Evolutionary conservation across 2,113 vertebrate species (phyloP).

Genomic region (Gambusia affinis): DNA sequence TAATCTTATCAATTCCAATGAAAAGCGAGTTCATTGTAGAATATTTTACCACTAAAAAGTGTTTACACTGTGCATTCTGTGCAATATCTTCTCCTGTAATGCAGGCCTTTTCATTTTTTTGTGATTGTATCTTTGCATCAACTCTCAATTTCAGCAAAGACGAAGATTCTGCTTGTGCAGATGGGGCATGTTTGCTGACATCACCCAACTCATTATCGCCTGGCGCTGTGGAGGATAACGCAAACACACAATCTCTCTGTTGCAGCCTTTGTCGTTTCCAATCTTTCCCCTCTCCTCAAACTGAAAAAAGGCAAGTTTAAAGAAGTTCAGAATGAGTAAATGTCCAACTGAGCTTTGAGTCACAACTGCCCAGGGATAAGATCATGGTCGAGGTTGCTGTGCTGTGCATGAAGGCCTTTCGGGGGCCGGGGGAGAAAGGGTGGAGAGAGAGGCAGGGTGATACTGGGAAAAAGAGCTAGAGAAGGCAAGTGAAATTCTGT

Average conservation of each 20-base stretch:
- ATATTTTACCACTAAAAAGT: neutral
- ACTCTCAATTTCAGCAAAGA: neutral
- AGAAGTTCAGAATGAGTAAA: conserved; percentile 51
- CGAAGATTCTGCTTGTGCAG: neutral
- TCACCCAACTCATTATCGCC: neutral
- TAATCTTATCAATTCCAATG: conserved; percentile 3
- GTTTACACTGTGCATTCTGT: neutral
- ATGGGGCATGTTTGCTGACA: neutral
- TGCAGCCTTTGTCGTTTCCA: neutral
- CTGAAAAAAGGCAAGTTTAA: conserved; percentile 41
- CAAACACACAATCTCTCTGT: neutral
- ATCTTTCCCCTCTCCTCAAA: conserved; percentile 14
- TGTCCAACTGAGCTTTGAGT: conserved; percentile 59
- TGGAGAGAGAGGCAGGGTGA: conserved; percentile 9
- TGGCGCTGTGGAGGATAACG: neutral
- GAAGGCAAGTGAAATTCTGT: conserved; percentile 32
- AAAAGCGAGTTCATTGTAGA: neutral
- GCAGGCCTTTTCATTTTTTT: neutral
- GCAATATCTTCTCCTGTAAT: neutral
- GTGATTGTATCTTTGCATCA: neutral
- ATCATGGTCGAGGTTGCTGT: conserved; percentile 58
- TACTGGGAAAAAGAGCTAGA: conserved; percentile 18
- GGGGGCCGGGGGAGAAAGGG: conserved; percentile 1
- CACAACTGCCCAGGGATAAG: conserved; percentile 52
- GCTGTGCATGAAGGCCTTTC: conserved; percentile 46